Percentiles rank a stretch among this genome's conserved stretches.
These are phyloP conservation scores for Petrolisthes manimaculis DNA, from an alignment of 2,888 invertebrate species.

Conservation along the genomic window DNA sequence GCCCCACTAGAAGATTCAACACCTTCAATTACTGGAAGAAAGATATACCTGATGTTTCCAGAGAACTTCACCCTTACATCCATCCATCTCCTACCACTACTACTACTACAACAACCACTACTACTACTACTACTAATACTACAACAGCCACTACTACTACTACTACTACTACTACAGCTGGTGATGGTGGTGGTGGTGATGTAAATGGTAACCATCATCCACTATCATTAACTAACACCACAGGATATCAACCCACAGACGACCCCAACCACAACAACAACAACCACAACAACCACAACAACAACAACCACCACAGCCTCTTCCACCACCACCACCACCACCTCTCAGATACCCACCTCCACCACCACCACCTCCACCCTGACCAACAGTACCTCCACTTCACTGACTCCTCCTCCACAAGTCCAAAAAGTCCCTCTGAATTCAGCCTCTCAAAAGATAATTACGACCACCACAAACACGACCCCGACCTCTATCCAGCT, in stretches of 20 bases:
- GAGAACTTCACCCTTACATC: slow-evolving; percentile 25
- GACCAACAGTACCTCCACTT: background rate
- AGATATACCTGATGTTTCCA: slow-evolving; percentile 40
- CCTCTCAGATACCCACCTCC: background rate
- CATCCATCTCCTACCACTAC: background rate
- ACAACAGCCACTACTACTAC: too few species aligned
- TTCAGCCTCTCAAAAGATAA: too few species aligned
- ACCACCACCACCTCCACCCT: background rate
- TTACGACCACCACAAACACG: background rate
- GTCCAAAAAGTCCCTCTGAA: background rate
- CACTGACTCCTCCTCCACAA: background rate
- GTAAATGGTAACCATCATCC: slow-evolving; percentile 20
- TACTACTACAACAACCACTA: too few species aligned
- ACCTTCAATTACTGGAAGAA: slow-evolving; percentile 48
- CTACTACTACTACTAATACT: too few species aligned
- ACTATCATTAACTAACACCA: too few species aligned
- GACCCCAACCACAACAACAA: background rate
- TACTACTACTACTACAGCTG: too few species aligned
- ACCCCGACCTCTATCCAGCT: background rate
- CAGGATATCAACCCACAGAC: too few species aligned
- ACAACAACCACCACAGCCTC: background rate
- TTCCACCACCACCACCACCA: too few species aligned
- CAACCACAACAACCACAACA: background rate
- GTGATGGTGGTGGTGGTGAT: too few species aligned
- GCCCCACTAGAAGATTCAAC: slow-evolving; percentile 18